These are phyloP conservation scores for Odontamblyopus lacepedii DNA, from an alignment of 2,797 vertebrate genomes.

Conservation along the genomic window DNA sequence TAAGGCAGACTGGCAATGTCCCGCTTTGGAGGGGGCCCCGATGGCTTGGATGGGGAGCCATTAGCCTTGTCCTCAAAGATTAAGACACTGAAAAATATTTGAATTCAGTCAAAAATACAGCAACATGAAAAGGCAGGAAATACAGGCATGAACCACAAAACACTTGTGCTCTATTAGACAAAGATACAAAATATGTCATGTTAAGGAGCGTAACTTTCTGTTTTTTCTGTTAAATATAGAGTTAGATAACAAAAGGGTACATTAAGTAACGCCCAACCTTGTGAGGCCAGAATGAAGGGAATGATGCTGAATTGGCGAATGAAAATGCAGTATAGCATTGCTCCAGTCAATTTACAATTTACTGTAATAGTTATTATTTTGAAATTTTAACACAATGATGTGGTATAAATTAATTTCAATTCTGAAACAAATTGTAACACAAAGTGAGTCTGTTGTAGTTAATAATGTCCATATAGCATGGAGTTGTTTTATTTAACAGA, in stretches of 20 bases:
- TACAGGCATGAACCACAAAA: neutral
- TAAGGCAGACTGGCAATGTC: slow-evolving; percentile 95
- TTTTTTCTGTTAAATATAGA: neutral
- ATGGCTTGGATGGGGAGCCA: slow-evolving; percentile 78
- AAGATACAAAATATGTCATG: neutral
- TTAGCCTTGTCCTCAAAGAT: slow-evolving; percentile 97
- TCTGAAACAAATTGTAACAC: neutral
- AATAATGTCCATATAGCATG: no score
- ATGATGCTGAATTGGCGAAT: no score
- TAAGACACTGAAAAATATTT: slow-evolving; percentile 83
- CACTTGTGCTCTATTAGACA: neutral
- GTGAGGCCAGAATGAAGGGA: no score
- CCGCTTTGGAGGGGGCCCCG: slow-evolving; percentile 91
- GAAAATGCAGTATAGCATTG: neutral
- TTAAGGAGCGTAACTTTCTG: no score
- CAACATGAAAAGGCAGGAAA: neutral
- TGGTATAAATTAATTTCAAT: no score
- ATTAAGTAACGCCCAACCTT: neutral
- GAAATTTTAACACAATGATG: neutral
- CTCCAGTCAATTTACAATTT: neutral
- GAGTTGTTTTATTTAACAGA: no score
- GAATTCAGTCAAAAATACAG: neutral
- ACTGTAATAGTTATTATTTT: neutral
- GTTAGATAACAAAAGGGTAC: neutral
- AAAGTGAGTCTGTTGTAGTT: neutral